A percentile compares a stretch with the other conserved stretches of the same genome.
These are phyloP conservation scores for Artibeus lituratus DNA, from an alignment of 2,797 vertebrate species.

Conservation along the genomic window DNA sequence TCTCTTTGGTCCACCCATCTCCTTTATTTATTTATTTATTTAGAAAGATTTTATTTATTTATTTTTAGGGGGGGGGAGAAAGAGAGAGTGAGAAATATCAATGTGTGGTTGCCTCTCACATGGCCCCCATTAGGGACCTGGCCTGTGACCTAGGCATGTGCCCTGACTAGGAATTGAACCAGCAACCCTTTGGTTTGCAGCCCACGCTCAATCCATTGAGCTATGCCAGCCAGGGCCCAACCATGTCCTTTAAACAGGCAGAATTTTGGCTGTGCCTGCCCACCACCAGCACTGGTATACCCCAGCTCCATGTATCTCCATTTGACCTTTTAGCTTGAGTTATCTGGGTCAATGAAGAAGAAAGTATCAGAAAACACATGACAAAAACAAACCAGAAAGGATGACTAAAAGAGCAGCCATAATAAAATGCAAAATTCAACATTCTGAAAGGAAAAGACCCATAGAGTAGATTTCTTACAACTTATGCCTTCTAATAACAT, in stretches of 20 bases:
- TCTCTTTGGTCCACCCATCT: neutral
- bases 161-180: no score
- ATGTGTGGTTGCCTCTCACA: no score
- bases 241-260: neutral
- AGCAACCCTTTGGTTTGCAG: no score
- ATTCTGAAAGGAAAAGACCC: conserved; percentile 16
- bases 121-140: no score
- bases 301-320: neutral
- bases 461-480: neutral
- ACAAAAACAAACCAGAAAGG: conserved; percentile 51
- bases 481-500: neutral
- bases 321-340: neutral
- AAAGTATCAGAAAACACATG: conserved; percentile 20
- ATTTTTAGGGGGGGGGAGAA: no score
- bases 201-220: no score
- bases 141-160: no score
- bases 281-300: neutral
- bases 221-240: neutral
- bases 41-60: no score
- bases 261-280: neutral
- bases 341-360: conserved; percentile 42
- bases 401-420: neutral
- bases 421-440: neutral
- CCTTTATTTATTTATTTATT: neutral
- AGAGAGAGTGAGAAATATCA: no score